Percentiles rank a stretch among this genome's conserved stretches.
Conservation (phyloP, 1,140 invertebrate species). For the Colletes latitarsis region DNA sequence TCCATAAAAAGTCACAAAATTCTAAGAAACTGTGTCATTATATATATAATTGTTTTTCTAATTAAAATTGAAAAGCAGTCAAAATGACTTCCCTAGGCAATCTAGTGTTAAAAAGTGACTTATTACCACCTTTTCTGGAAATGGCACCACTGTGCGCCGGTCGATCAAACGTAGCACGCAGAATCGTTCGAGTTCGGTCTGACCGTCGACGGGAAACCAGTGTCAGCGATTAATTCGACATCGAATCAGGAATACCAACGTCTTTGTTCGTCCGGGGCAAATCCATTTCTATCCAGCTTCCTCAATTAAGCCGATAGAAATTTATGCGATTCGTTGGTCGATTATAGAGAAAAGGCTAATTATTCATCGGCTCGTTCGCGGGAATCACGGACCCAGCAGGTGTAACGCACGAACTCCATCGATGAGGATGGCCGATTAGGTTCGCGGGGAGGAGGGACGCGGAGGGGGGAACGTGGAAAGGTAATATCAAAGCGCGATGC, state of each 20-base stretch:
- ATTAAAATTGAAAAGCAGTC: too few relatives aligned
- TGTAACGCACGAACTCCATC: background rate
- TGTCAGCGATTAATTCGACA: background rate
- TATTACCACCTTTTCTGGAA: too few relatives aligned
- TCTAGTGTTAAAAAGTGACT: too few relatives aligned
- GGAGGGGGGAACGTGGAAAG: too few relatives aligned
- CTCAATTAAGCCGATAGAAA: constrained; percentile 57
- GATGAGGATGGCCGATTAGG: background rate
- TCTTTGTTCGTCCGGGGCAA: constrained; percentile 28
- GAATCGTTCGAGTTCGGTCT: background rate
- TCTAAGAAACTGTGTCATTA: too few relatives aligned
- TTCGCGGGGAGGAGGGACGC: too few relatives aligned
- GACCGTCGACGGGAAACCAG: too few relatives aligned
- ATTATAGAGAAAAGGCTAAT: constrained; percentile 43
- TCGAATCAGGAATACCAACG: constrained; percentile 15
- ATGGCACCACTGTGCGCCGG: too few relatives aligned
- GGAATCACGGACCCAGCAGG: background rate
- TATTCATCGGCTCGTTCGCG: constrained; percentile 47
- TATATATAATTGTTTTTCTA: too few relatives aligned
- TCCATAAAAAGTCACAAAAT: too few relatives aligned
- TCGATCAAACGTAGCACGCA: constrained; percentile 37
- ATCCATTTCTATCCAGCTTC: constrained; percentile 54
- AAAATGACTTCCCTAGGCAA: too few relatives aligned
- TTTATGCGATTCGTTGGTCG: constrained; percentile 48
- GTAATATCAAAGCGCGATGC: constrained; percentile 36